Evolutionary conservation across 2,113 vertebrate species (phyloP).

Genomic region (Alaudala cheleensis): DNA sequence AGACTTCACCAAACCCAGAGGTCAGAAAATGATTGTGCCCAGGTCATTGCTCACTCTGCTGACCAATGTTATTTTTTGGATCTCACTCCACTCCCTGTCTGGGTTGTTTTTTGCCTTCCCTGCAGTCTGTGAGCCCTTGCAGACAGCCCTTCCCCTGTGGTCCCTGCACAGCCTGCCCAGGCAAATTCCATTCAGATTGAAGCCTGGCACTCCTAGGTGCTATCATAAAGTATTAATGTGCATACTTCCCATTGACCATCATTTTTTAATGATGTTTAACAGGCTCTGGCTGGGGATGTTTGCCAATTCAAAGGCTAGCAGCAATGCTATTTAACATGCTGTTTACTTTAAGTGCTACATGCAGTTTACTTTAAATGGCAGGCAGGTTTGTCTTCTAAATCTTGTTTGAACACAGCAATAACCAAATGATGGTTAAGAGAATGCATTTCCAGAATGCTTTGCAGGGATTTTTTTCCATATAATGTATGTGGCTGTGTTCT

Average conservation of each 20-base stretch:
- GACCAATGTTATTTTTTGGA: rapidly evolving
- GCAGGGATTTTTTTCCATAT: not conserved
- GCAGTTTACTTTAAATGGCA: not conserved
- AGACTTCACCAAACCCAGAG: not conserved
- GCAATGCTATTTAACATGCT: not conserved
- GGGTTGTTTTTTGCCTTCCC: not conserved
- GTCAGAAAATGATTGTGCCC: rapidly evolving
- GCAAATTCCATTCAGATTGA: not conserved
- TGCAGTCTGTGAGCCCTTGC: not conserved
- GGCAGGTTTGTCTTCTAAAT: not conserved
- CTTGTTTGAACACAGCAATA: not conserved
- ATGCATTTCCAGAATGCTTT: not conserved
- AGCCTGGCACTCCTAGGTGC: not conserved
- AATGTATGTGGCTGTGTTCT: not conserved
- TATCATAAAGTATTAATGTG: not conserved
- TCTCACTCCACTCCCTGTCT: not conserved
- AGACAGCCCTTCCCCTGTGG: not conserved
- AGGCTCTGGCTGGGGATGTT: not conserved
- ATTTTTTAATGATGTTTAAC: slow-evolving; percentile 4
- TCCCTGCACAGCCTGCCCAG: not conserved
- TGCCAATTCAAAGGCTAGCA: not conserved
- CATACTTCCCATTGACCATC: not conserved
- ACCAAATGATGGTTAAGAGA: not conserved
- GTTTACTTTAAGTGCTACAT: not conserved
- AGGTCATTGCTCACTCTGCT: not conserved